Conservation (phyloP, 1,140 invertebrate genomes). For the Drosophila nasuta region DNA sequence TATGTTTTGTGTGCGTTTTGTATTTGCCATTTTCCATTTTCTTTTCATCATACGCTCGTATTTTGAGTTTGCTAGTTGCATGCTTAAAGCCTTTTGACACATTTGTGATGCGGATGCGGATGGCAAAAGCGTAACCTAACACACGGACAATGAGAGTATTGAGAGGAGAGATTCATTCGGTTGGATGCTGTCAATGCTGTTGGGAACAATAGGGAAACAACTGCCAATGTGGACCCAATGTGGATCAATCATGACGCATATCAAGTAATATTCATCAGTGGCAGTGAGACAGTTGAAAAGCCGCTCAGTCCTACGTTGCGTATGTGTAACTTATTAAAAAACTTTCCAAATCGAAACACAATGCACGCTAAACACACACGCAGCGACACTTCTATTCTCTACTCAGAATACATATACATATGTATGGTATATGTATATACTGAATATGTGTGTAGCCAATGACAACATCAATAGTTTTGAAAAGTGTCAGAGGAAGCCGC, state of each 20-base stretch:
- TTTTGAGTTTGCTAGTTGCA: not conserved
- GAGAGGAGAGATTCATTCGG: conserved; percentile 11
- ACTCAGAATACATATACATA: too few relatives aligned
- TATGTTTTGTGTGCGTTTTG: conserved; percentile 17
- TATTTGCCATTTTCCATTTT: conserved; percentile 9
- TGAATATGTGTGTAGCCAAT: conserved; percentile 58
- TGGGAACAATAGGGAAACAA: conserved; percentile 27
- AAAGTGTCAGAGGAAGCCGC: conserved; percentile 79
- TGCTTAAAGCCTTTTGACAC: conserved; percentile 31
- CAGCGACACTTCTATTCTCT: not conserved
- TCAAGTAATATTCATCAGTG: conserved; percentile 61
- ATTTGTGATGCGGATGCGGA: conserved; percentile 24
- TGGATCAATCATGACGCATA: conserved; percentile 70
- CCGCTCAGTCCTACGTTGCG: conserved; percentile 27
- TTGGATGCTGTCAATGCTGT: conserved; percentile 30
- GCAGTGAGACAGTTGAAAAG: conserved; percentile 49
- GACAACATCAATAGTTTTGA: conserved; percentile 81
- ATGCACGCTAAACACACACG: conserved; percentile 55
- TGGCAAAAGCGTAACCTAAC: conserved; percentile 8
- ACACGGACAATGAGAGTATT: conserved; percentile 38
- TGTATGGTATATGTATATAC: conserved; percentile 1
- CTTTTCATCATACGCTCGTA: not conserved
- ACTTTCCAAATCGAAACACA: conserved; percentile 77
- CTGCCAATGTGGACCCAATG: conserved; percentile 57
- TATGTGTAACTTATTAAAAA: conserved; percentile 69